These are phyloP conservation scores for Sitta europaea DNA, from an alignment of 2,113 vertebrate species.

Conservation along the genomic window DNA sequence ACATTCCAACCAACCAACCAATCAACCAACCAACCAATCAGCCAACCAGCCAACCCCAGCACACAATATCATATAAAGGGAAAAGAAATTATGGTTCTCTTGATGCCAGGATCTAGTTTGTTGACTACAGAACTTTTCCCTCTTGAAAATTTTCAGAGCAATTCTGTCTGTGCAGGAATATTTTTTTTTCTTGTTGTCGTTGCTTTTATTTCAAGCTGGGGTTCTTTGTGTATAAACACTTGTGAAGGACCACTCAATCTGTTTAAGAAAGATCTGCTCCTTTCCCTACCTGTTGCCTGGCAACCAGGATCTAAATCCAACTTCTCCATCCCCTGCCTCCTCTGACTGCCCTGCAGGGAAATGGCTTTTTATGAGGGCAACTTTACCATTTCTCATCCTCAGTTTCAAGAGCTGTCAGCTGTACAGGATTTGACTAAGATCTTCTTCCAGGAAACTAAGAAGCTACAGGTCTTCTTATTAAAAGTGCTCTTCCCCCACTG, in stretches of 20 bases:
- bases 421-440: background rate
- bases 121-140: background rate
- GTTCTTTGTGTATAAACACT: background rate
- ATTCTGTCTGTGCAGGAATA: background rate
- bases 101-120: background rate
- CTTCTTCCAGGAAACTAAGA: background rate
- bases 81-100: background rate
- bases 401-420: background rate
- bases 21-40: background rate
- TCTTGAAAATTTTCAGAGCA: background rate
- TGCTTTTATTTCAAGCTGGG: background rate
- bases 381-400: background rate
- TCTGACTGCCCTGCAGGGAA: background rate
- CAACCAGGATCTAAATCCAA: background rate
- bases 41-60: background rate
- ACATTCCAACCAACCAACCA: background rate
- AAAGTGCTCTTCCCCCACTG: background rate
- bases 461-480: background rate
- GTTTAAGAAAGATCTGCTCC: background rate
- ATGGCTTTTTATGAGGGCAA: background rate
- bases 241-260: background rate
- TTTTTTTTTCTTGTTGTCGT: background rate
- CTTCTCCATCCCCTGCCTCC: background rate
- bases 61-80: background rate
- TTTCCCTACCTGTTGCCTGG: conserved; percentile 20